phyloP scores from a whole-genome alignment of 2,113 vertebrate species.

The Glaucomys volans region DNA sequence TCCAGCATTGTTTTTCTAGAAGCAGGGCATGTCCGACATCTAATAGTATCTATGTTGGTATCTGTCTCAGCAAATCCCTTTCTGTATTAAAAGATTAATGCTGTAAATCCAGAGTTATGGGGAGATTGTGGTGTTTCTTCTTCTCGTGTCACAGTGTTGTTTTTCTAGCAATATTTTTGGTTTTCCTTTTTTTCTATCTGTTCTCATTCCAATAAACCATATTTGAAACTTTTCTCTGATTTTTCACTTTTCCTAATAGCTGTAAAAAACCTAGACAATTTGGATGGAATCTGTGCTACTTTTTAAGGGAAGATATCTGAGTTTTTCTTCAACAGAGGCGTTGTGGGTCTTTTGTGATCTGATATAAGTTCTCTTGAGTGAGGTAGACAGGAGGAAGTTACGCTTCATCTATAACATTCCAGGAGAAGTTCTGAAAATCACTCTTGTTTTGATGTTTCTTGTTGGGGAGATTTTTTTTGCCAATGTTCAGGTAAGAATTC shows the following conservation, averaged over 20 bases:
- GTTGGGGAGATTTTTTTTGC: conserved; percentile 46
- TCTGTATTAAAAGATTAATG: conserved; percentile 83
- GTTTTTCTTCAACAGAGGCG: conserved; percentile 59
- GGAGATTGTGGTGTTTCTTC: conserved; percentile 77
- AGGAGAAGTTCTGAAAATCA: not conserved
- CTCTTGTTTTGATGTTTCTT: not conserved
- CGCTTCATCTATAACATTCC: not conserved
- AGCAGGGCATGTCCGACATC: conserved; percentile 51
- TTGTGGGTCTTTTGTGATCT: conserved; percentile 20
- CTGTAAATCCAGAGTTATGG: conserved; percentile 76
- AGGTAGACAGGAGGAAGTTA: conserved; percentile 28
- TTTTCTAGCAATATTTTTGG: conserved; percentile 67
- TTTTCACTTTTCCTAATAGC: conserved; percentile 36
- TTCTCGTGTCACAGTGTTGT: conserved; percentile 67
- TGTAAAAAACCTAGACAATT: conserved; percentile 50
- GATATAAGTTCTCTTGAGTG: not conserved
- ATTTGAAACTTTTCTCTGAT: conserved; percentile 9
- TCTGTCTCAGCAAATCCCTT: conserved; percentile 84
- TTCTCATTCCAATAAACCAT: not conserved
- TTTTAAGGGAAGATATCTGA: conserved; percentile 52
- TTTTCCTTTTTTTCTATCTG: conserved; percentile 35
- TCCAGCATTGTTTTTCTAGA: conserved; percentile 48
- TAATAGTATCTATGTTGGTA: conserved; percentile 75
- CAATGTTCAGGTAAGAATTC: conserved; percentile 30
- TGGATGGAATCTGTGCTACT: not conserved